Conservation (phyloP, 2,888 invertebrate species). For the Emmelina monodactyla region DNA sequence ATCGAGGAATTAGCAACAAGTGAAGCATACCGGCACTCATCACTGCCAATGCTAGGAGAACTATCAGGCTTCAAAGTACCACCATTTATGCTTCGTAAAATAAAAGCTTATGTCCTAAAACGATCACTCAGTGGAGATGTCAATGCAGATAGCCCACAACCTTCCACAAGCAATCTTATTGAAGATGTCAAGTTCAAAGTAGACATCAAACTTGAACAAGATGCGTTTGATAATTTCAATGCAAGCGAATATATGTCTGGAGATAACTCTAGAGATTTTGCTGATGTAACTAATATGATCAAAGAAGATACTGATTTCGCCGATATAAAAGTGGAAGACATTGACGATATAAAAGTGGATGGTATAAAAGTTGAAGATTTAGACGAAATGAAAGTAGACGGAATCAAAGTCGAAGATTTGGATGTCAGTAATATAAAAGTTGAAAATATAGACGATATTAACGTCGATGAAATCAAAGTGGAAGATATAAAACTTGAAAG, state of each 20-base stretch:
- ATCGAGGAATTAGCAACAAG: conserved; percentile 76
- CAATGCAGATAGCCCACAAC: conserved; percentile 42
- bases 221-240: conserved; percentile 45
- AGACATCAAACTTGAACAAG: conserved; percentile 47
- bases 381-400: conserved; percentile 47
- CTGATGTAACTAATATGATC: conserved; percentile 37
- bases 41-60: conserved; percentile 71
- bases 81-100: conserved; percentile 76
- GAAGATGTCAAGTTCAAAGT: conserved; percentile 42
- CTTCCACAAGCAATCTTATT: conserved; percentile 35
- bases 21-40: conserved; percentile 74
- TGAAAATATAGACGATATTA: conserved; percentile 46
- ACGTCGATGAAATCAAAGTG: conserved; percentile 44
- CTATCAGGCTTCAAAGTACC: conserved; percentile 80
- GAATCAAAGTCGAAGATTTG: conserved; percentile 48
- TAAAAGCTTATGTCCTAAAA: conserved; percentile 69
- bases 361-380: conserved; percentile 50
- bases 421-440: conserved; percentile 45
- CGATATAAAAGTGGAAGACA: conserved; percentile 57
- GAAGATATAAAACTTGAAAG: conserved; percentile 53
- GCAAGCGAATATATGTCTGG: conserved; percentile 42
- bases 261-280: conserved; percentile 42
- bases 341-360: conserved; percentile 55
- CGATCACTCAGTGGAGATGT: conserved; percentile 36
- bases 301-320: conserved; percentile 50